These are phyloP conservation scores for Furcifer pardalis DNA, from an alignment of 2,797 vertebrate genomes.

Conservation along the genomic window DNA sequence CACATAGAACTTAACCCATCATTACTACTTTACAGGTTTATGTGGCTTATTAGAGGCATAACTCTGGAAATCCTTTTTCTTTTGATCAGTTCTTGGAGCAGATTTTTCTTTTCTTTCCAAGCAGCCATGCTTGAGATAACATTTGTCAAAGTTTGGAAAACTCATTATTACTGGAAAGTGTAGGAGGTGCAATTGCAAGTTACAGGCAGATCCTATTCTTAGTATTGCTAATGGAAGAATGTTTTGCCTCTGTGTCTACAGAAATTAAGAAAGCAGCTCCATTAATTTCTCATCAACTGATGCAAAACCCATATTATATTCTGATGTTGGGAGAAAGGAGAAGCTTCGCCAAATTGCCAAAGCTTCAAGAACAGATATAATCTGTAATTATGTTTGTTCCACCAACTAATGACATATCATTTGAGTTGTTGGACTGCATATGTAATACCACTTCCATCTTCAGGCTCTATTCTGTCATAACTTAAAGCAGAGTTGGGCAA, in stretches of 20 bases:
- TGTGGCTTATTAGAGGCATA: not conserved
- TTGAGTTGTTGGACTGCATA: not conserved
- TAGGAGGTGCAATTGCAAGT: slow-evolving; percentile 63
- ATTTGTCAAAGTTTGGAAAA: slow-evolving; percentile 57
- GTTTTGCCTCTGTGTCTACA: slow-evolving; percentile 54
- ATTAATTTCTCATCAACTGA: slow-evolving; percentile 62
- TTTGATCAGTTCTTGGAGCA: not conserved
- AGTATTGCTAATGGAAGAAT: slow-evolving; percentile 59
- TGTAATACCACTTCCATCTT: not conserved
- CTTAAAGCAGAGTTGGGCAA: not conserved
- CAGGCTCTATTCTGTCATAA: no score
- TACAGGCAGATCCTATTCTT: slow-evolving; percentile 67
- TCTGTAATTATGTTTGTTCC: not conserved
- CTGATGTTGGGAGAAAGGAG: slow-evolving; percentile 24
- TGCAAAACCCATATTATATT: slow-evolving; percentile 39
- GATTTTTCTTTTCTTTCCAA: slow-evolving; percentile 63
- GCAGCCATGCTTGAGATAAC: slow-evolving; percentile 48
- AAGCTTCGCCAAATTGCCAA: not conserved
- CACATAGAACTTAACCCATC: not conserved
- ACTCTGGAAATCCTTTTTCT: slow-evolving; percentile 32
- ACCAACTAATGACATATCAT: not conserved
- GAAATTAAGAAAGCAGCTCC: slow-evolving; percentile 18
- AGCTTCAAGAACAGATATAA: not conserved
- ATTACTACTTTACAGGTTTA: no score
- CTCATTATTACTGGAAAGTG: slow-evolving; percentile 55